Evolutionary conservation across 2,113 vertebrate genomes (phyloP).

Genomic region (Clarias batrachus): DNA sequence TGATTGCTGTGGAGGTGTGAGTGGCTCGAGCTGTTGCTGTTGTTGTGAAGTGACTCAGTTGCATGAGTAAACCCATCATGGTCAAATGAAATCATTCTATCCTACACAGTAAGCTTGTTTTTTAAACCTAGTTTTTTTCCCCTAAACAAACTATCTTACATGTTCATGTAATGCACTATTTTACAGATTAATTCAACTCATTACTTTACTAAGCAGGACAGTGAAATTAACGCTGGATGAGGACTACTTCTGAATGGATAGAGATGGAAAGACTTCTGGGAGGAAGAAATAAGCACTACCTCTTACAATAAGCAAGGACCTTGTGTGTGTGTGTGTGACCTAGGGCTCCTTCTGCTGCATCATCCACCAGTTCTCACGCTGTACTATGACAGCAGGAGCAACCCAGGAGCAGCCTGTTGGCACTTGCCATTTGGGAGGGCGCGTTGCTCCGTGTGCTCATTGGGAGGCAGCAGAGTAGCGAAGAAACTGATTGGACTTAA

Average conservation of each 20-base stretch:
- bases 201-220: too few species aligned
- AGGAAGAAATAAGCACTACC: too few species aligned
- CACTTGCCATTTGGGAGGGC: neutral
- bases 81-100: neutral
- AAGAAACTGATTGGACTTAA: constrained; percentile 41
- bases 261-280: too few species aligned
- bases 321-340: neutral
- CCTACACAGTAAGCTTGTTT: neutral
- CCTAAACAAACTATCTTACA: neutral
- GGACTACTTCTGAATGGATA: too few species aligned
- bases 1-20: constrained; percentile 36
- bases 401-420: neutral
- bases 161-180: neutral
- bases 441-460: neutral
- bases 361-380: neutral
- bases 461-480: neutral
- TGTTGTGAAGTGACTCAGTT: constrained; percentile 18
- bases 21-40: constrained; percentile 12
- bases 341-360: neutral
- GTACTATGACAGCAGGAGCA: neutral
- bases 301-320: too few species aligned
- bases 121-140: neutral
- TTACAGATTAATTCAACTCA: too few species aligned
- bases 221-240: neutral
- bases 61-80: constrained; percentile 16